Percentiles rank a stretch among this genome's conserved stretches.
Evolutionary conservation across 2,113 vertebrate genomes (phyloP).

Genomic region (Sus scrofa): DNA sequence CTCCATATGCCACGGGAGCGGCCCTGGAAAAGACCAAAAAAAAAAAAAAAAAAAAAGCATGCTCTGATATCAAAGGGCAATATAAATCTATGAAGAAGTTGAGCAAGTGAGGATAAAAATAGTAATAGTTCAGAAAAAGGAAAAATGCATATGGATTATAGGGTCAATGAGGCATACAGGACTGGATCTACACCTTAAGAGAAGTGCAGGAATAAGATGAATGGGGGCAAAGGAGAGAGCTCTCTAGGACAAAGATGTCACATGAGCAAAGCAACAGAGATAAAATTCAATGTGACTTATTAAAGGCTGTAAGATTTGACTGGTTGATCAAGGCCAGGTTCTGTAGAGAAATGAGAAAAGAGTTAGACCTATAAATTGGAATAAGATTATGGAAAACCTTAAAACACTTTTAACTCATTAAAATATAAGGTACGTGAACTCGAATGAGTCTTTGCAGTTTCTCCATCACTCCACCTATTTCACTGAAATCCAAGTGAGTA

Average conservation of each 20-base stretch:
- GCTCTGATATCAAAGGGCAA: background rate
- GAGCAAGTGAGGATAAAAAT: slow-evolving; percentile 38
- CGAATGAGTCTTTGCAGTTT: background rate
- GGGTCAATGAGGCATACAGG: background rate
- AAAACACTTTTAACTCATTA: background rate
- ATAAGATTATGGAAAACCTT: background rate
- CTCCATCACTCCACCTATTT: background rate
- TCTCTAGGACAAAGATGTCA: background rate
- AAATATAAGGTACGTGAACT: slow-evolving; percentile 26
- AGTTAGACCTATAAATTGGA: background rate
- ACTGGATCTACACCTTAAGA: background rate
- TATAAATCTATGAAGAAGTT: slow-evolving; percentile 27
- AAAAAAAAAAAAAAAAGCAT: too few species aligned
- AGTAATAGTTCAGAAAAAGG: background rate
- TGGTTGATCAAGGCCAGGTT: background rate
- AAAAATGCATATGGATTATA: background rate
- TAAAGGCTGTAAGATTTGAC: background rate
- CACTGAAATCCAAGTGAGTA: background rate
- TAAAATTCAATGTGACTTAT: background rate
- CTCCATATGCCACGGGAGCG: too few species aligned
- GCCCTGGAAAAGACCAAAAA: too few species aligned
- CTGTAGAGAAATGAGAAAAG: background rate
- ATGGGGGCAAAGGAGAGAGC: background rate
- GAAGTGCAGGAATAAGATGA: background rate
- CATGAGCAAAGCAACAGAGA: background rate